These are phyloP conservation scores for Pristiophorus japonicus DNA, from an alignment of 2,113 vertebrate species.

Conservation along the genomic window DNA sequence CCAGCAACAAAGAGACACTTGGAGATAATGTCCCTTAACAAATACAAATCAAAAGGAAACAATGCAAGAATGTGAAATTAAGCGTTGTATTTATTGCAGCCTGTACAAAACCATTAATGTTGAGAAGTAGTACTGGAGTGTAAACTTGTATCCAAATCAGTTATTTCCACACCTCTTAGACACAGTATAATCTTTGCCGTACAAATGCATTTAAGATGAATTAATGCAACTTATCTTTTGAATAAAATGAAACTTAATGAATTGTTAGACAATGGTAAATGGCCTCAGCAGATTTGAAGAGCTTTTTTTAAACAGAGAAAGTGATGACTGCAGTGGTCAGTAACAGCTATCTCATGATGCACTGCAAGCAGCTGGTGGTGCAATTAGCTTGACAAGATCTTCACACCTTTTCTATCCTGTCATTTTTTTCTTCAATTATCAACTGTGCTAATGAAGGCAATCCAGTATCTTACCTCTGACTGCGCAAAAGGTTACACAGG, in stretches of 20 bases:
- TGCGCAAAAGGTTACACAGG: conserved; percentile 54
- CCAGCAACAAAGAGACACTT: neutral
- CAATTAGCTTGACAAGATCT: conserved; percentile 32
- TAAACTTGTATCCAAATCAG: neutral
- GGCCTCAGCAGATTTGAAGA: neutral
- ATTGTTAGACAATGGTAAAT: neutral
- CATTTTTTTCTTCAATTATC: conserved; percentile 53
- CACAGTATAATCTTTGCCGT: neutral
- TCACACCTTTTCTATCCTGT: neutral
- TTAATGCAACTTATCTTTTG: neutral
- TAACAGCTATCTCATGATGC: conserved; percentile 7
- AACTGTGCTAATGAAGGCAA: conserved; percentile 56
- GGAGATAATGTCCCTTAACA: neutral
- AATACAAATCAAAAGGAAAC: neutral
- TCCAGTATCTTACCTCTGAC: conserved; percentile 50
- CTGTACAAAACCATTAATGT: neutral
- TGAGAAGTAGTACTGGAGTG: neutral
- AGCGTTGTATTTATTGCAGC: neutral
- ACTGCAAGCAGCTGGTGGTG: conserved; percentile 21
- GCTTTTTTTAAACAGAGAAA: neutral
- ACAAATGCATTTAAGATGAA: neutral
- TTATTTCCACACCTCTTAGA: neutral
- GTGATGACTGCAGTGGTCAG: neutral
- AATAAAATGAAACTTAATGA: neutral
- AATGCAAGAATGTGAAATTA: neutral